Evolutionary conservation across 2,888 invertebrate species (phyloP), one percentile per base, ranked within the genome.

Genomic region (Eupithecia insigniata): DNA sequence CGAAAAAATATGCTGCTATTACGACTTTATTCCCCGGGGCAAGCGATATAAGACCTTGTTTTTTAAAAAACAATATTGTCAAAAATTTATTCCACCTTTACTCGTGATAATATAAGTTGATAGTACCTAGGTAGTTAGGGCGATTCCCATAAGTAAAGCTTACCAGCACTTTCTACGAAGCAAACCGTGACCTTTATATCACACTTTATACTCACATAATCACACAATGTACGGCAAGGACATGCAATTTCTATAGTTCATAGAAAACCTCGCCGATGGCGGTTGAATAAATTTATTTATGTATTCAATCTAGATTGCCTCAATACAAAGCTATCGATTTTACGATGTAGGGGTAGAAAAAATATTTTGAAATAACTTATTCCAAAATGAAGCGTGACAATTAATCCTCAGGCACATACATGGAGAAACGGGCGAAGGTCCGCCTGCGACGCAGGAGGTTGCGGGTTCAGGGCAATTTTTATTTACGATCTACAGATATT

Each of bases 171-270:
- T 69, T 72, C 72, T 36, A 66, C 66, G 58, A 72, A 72, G 43
- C 60, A 36, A 72, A 18, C 55, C 55, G 16, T 69, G 69, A 39
- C 69, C 66, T 69, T 72, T 34, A 10, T 51, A 43, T 34, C 36
- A 2, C 6, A 39, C 26, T 39, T 67, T 18, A 18, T 28, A 30
- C 16, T 18, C 3, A 30, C 30, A 8, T 60, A 66, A 43, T 62
- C 16, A 16, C 6, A 39, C 22, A 67, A 66, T 55, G 51, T 51
- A 55, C 26, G 55, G 14, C 55, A 55, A 68, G 65, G 60, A 30
- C 61, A 55, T 72, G 69, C 46, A 66, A 66, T 46, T 32, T 64
- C 65, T 64, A 58, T 65, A 12, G 28, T 72, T 69, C 69, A n/a
- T 72, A 14, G 72, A 69, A 72, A 30, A 28, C 32, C 16, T 18